These are phyloP conservation scores for Macropodus opercularis DNA, from an alignment of 2,797 vertebrate genomes.

Conservation along the genomic window DNA sequence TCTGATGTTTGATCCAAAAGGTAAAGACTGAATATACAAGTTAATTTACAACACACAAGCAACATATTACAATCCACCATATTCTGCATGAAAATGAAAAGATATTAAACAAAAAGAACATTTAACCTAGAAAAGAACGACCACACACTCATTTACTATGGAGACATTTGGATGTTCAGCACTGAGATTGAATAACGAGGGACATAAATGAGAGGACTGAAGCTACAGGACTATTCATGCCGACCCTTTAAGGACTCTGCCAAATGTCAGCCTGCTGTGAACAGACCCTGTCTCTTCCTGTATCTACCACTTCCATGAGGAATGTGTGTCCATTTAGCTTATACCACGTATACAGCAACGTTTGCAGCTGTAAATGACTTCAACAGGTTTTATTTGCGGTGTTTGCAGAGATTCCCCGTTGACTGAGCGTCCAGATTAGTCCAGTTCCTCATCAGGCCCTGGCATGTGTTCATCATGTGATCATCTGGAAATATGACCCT, in stretches of 20 bases:
- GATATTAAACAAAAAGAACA: neutral
- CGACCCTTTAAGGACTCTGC: neutral
- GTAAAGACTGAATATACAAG: too few relatives aligned
- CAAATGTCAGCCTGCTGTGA: constrained; percentile 15
- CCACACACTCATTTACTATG: neutral
- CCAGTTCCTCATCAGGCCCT: constrained; percentile 61
- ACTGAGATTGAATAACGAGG: neutral
- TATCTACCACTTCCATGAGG: constrained; percentile 21
- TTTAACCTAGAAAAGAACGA: neutral
- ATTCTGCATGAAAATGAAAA: too few relatives aligned
- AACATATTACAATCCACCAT: too few relatives aligned
- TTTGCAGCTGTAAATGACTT: too few relatives aligned
- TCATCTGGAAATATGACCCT: constrained; percentile 39
- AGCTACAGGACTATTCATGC: too few relatives aligned
- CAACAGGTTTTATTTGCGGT: constrained; percentile 19
- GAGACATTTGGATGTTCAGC: neutral
- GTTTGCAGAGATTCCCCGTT: constrained; percentile 20
- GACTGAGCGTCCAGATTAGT: constrained; percentile 6
- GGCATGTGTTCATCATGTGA: constrained; percentile 76
- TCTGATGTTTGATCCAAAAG: too few relatives aligned
- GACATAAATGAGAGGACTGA: neutral
- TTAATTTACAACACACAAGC: too few relatives aligned
- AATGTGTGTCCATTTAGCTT: constrained; percentile 32
- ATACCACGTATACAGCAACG: neutral
- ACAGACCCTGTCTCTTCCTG: neutral